Evolutionary conservation across 2,888 invertebrate species (phyloP), one percentile per base, ranked within the genome.

Genomic region (Herminia tarsipennalis): DNA sequence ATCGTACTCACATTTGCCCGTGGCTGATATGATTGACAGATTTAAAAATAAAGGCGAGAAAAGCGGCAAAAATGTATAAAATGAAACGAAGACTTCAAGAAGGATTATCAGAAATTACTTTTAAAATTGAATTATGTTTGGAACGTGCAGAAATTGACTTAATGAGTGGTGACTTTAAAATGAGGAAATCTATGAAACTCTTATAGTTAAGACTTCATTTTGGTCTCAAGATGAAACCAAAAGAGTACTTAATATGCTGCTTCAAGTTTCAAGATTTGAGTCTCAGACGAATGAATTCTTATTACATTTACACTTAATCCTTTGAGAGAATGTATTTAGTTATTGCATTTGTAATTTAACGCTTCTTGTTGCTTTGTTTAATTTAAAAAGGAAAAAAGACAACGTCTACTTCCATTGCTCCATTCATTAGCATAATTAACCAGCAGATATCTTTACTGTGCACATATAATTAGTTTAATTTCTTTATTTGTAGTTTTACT

Each of bases 21-120:
- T 46, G 37, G 48, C 52, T 38, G 41, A 43, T 52, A 29, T 55
- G 62, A 66, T 60, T 52, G 66, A 68, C 55, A 53, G 46, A 41
- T 42, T 14, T 44, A 29, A 37, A 52, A 40, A 47, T 40, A 24
- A 41, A 43, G 28, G 47, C 34, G 34, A 14, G 29, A 51, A 50
- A 41, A 17, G 18, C n/a, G 3, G 14, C n/a, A 36, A 41, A 27
- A 21, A 16, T 27, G 20, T 36, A 44, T 37, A 38, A 21, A 46
- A 25, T 32, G 18, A 29, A 46, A 35, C 17, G 21, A 20, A 14
- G n/a, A 41, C 37, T 14, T 32, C 16, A 24, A n/a, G 8, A 16
- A 16, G 24, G 2, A 24, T 24, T 14, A 9, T 6, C 16, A 5
- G 14, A 34, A 34, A 9, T 5, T n/a, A 3, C 13, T 3, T 3